Evolutionary conservation across 2,797 vertebrate species (phyloP), one percentile per base, ranked within the genome.

Genomic region (Crossoptilon crossoptilon): DNA sequence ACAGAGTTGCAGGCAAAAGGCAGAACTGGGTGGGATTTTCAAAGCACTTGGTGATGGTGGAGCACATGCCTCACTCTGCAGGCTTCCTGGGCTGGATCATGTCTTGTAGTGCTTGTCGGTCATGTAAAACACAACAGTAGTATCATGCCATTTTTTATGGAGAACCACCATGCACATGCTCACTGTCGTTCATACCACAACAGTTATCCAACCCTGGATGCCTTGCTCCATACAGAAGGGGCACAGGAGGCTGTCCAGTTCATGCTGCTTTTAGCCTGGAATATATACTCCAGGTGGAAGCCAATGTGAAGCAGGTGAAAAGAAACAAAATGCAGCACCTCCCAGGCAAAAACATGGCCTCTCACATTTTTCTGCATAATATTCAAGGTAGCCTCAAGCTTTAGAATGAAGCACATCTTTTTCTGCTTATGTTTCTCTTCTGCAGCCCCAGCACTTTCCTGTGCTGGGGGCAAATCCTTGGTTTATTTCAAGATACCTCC

Each of bases 301-400:
- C 35, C 56, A 64, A 18, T 9, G 5, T 43, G 41, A 88, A 46
- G 64, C 46, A 80, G 63, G 29, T 66, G 53, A 43, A 66, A 56
- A 83, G 59, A 81, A 66, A 87, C 69, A 46, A 96, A 84, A 94
- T 94, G 71, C 85, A 93, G 81, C 22, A 31, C 87, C 35, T 80
- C 53, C 74, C 7, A 6, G 62, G 71, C 49, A 63, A 95, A 87
- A 95, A 31, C 22, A 31, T 11, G 4, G 33, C 83, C 95, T 91
- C 37, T 6, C 91, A 81, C 48, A 73, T 78, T 77, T 70, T 51
- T 69, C 67, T 90, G 62, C 46, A 72, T 33, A 22, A 10, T 82
- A 94, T 91, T 67, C 70, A 88, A 69, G 84, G 70, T 44, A 79
- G 64, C 53, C 56, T 71, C 60, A 59, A 72, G 44, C 77, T 74